Conservation (phyloP, 2,113 vertebrate species). For the Pterophyllum scalare region DNA sequence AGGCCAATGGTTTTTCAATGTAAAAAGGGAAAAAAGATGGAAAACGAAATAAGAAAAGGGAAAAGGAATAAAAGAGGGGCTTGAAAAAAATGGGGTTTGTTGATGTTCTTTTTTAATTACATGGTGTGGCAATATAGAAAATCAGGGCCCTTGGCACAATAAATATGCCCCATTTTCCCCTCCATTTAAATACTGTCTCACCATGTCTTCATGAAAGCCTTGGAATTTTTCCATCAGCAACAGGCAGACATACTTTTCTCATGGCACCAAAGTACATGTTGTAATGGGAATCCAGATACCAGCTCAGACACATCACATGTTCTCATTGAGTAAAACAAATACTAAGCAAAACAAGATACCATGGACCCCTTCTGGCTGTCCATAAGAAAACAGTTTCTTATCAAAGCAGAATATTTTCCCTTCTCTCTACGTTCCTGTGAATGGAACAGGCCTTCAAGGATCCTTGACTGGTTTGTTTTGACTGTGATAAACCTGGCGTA, state of each 20-base stretch:
- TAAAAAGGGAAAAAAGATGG: constrained; percentile 50
- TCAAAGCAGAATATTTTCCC: constrained; percentile 66
- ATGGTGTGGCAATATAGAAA: constrained; percentile 28
- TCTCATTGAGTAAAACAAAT: constrained; percentile 72
- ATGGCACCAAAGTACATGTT: constrained; percentile 60
- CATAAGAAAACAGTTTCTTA: constrained; percentile 76
- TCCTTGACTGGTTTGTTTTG: constrained; percentile 73
- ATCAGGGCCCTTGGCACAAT: constrained; percentile 17
- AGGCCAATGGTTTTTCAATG: constrained; percentile 43
- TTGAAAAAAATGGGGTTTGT: constrained; percentile 42
- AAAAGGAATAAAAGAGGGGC: constrained; percentile 38
- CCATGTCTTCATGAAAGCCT: constrained; percentile 17
- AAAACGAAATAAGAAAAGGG: constrained; percentile 41
- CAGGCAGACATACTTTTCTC: constrained; percentile 60
- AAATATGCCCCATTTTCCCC: neutral
- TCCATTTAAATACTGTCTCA: constrained; percentile 31
- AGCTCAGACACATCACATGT: constrained; percentile 65
- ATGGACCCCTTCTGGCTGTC: constrained; percentile 27
- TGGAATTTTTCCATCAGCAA: constrained; percentile 34
- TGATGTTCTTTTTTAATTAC: constrained; percentile 69
- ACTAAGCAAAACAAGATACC: constrained; percentile 71
- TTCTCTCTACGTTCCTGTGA: constrained; percentile 61
- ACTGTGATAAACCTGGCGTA: constrained; percentile 65
- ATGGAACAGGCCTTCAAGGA: constrained; percentile 39
- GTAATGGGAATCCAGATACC: constrained; percentile 77